Conservation (phyloP, 2,888 invertebrate species). For the Dicyrtoma fusca region DNA sequence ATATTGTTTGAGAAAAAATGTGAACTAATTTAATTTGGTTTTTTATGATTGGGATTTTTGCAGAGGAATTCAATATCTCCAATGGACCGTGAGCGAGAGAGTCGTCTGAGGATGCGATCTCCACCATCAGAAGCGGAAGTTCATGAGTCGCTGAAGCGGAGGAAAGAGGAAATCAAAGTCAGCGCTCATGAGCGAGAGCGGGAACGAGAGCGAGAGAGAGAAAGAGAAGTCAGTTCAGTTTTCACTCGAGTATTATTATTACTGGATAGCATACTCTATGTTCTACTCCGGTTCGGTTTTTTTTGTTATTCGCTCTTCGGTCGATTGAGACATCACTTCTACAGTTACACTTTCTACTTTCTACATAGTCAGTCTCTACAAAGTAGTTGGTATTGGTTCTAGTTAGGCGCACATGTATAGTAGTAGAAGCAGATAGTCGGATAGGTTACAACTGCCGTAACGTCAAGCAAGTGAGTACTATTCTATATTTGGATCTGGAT, state of each 20-base stretch:
- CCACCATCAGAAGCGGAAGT: slow-evolving; percentile 54
- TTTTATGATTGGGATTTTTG: neutral
- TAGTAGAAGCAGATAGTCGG: too few species aligned
- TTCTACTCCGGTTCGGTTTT: neutral
- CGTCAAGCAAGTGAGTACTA: too few species aligned
- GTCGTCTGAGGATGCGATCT: slow-evolving; percentile 52
- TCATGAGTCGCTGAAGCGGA: slow-evolving; percentile 53
- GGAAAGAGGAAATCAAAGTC: slow-evolving; percentile 55
- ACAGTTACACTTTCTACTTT: too few species aligned
- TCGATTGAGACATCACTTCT: too few species aligned
- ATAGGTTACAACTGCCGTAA: too few species aligned
- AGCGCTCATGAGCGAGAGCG: slow-evolving; percentile 50
- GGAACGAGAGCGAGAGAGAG: slow-evolving; percentile 32
- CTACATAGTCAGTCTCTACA: too few species aligned
- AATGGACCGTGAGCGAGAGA: slow-evolving; percentile 54
- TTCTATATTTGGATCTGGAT: too few species aligned
- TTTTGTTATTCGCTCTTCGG: neutral
- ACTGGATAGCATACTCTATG: too few species aligned
- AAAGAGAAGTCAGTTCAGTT: slow-evolving; percentile 32
- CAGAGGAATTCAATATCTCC: slow-evolving; percentile 58
- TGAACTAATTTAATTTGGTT: slow-evolving; percentile 8
- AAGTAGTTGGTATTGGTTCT: too few species aligned
- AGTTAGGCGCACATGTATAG: too few species aligned
- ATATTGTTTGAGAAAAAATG: neutral
- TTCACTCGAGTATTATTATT: neutral